A percentile compares a stretch with the other conserved stretches of the same genome.
Conservation (phyloP, 2,888 invertebrate genomes). For the Steromphala cineraria region DNA sequence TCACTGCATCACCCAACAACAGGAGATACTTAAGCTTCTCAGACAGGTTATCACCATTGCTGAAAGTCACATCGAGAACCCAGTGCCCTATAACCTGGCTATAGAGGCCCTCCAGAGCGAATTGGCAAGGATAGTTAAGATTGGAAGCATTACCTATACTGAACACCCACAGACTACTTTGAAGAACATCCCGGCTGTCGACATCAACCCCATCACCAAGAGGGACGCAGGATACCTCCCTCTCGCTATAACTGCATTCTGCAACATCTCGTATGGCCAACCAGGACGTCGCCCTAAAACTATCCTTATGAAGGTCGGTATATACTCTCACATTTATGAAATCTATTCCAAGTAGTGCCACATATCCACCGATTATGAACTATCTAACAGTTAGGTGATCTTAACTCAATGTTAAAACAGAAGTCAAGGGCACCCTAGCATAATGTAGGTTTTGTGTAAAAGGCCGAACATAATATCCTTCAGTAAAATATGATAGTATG, state of each 20-base stretch:
- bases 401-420: too few relatives aligned
- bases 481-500: too few relatives aligned
- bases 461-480: too few relatives aligned
- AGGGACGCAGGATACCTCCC: slow-evolving; percentile 2
- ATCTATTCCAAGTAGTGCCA: too few relatives aligned
- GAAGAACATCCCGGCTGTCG: background rate
- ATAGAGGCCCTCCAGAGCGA: background rate
- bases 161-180: background rate
- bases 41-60: background rate
- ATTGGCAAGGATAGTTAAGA: background rate
- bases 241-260: slow-evolving; percentile 7
- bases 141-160: background rate
- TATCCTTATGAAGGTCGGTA: slow-evolving; percentile 1
- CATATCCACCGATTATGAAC: too few relatives aligned
- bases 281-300: background rate
- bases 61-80: background rate
- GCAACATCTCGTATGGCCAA: slow-evolving; percentile 25
- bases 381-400: too few relatives aligned
- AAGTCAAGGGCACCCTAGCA: too few relatives aligned
- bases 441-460: too few relatives aligned
- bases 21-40: background rate
- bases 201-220: background rate
- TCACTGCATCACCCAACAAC: background rate
- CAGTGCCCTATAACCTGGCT: background rate
- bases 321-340: too few relatives aligned